Conservation (phyloP, 1,140 invertebrate genomes). For the Maniola jurtina region DNA sequence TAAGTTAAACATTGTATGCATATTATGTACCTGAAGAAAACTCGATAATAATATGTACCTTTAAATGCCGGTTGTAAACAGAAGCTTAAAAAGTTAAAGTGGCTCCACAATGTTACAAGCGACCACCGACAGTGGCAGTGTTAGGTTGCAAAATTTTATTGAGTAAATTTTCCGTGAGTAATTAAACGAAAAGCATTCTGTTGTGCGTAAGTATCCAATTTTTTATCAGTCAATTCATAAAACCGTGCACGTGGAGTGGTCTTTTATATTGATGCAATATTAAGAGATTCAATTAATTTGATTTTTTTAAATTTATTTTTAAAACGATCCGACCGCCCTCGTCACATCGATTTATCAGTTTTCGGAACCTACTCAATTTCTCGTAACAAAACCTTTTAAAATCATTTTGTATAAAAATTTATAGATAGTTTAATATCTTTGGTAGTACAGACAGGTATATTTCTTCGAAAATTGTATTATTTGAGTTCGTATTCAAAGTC, state of each 20-base stretch:
- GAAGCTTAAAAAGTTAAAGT: not conserved
- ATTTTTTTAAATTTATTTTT: constrained; percentile 16
- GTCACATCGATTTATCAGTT: not conserved
- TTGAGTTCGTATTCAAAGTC: too few species aligned
- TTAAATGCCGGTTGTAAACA: not conserved
- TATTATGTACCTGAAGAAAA: too few species aligned
- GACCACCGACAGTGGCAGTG: constrained; percentile 10
- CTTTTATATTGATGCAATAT: constrained; percentile 13
- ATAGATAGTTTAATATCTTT: not conserved
- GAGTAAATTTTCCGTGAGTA: constrained; percentile 34
- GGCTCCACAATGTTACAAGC: not conserved
- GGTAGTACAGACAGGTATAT: not conserved
- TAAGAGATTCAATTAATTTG: constrained; percentile 14
- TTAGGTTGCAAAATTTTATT: constrained; percentile 20
- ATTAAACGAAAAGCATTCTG: constrained; percentile 54
- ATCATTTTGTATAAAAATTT: not conserved
- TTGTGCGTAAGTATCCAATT: constrained; percentile 41
- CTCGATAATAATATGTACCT: too few species aligned
- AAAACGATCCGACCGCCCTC: not conserved
- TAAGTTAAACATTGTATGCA: too few species aligned
- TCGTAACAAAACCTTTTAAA: not conserved
- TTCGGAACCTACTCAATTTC: not conserved
- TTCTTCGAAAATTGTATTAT: too few species aligned
- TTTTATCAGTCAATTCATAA: constrained; percentile 58
- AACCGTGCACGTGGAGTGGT: constrained; percentile 33